These are phyloP conservation scores for Polydrusus tereticollis DNA, from an alignment of 2,888 invertebrate genomes.

Conservation along the genomic window DNA sequence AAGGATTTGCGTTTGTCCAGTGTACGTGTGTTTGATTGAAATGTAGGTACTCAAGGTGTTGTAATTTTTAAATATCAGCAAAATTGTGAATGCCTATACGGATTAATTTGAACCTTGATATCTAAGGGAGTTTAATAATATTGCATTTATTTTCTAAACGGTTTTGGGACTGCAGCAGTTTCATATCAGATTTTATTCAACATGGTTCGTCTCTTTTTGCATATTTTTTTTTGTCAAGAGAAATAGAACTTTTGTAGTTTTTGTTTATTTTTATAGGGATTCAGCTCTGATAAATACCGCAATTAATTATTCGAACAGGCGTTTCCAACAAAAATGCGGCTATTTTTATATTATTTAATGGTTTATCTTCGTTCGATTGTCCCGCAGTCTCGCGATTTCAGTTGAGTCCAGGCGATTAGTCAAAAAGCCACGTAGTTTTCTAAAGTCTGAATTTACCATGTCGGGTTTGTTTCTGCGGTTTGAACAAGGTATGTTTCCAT, in stretches of 20 bases:
- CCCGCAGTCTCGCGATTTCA: not conserved
- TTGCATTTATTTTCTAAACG: too few relatives aligned
- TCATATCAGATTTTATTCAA: too few relatives aligned
- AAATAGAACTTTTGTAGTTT: not conserved
- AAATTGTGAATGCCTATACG: too few relatives aligned
- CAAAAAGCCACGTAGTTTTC: not conserved
- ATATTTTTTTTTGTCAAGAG: not conserved
- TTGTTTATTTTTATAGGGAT: constrained; percentile 11
- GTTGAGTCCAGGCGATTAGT: not conserved
- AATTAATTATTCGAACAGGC: not conserved
- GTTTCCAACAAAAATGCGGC: constrained; percentile 4
- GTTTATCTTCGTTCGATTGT: not conserved
- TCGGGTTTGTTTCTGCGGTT: not conserved
- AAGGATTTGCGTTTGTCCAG: not conserved
- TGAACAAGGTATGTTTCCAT: not conserved
- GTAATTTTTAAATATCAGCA: too few relatives aligned
- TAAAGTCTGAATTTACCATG: not conserved
- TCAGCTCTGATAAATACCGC: not conserved
- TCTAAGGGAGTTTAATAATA: too few relatives aligned
- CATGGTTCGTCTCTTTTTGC: too few relatives aligned
- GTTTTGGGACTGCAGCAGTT: too few relatives aligned
- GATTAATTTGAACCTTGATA: too few relatives aligned
- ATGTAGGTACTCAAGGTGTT: too few relatives aligned
- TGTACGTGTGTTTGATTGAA: too few relatives aligned
- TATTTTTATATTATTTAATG: not conserved